phyloP scores from a whole-genome alignment of 1,140 invertebrate species.

The Acromyrmex charruanus region DNA sequence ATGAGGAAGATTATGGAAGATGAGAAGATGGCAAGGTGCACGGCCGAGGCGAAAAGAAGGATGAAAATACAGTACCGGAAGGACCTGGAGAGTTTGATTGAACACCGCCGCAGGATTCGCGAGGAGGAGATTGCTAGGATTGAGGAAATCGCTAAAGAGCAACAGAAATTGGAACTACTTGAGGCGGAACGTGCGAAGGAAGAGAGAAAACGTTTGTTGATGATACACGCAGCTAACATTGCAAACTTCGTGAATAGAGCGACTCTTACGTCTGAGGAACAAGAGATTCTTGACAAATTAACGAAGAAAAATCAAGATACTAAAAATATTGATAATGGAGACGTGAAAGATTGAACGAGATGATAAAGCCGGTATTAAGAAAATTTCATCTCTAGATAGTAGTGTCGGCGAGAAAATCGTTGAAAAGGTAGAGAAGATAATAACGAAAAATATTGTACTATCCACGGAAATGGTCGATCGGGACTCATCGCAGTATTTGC shows the following conservation, averaged over 20 bases:
- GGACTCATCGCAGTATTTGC: not conserved
- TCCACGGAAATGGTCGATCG: not conserved
- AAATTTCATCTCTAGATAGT: not conserved
- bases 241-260: slow-evolving; percentile 72
- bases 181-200: slow-evolving; percentile 55
- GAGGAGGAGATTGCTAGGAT: slow-evolving; percentile 69
- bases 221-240: slow-evolving; percentile 73
- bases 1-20: slow-evolving; percentile 76
- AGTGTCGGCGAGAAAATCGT: not conserved
- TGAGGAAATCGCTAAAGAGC: slow-evolving; percentile 90
- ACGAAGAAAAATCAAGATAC: not conserved
- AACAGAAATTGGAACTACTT: slow-evolving; percentile 92
- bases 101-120: slow-evolving; percentile 71
- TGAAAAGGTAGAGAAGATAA: not conserved
- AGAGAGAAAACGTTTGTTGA: slow-evolving; percentile 75
- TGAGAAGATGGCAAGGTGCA: slow-evolving; percentile 72
- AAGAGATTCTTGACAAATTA: slow-evolving; percentile 45
- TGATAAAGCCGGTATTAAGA: not conserved
- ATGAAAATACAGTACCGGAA: slow-evolving; percentile 71
- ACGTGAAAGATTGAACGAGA: not conserved
- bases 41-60: slow-evolving; percentile 72
- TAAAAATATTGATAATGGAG: not conserved
- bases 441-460: not conserved
- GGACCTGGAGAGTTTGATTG: slow-evolving; percentile 77
- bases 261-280: slow-evolving; percentile 73